phyloP scores from a whole-genome alignment of 2,888 invertebrate species.

The Monochamus alternatus region DNA sequence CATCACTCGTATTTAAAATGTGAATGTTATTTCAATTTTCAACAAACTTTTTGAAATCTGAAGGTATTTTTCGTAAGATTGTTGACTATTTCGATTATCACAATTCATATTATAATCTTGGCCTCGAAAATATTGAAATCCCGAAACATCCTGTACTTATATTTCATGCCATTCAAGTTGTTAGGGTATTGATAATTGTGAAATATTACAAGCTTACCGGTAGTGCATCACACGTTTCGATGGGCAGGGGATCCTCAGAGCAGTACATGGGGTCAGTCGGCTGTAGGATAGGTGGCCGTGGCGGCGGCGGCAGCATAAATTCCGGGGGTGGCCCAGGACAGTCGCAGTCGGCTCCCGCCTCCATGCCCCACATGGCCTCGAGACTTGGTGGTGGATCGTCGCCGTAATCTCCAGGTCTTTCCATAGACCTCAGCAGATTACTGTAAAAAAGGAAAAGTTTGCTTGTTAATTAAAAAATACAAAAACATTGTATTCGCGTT shows the following conservation, averaged over 20 bases:
- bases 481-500: too few species aligned
- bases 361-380: conserved; percentile 79
- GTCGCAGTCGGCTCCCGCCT: conserved; percentile 83
- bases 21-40: too few species aligned
- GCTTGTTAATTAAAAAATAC: too few species aligned
- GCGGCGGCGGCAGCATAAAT: conserved; percentile 83
- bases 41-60: too few species aligned
- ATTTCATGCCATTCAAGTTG: too few species aligned
- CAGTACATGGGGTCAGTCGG: conserved; percentile 78
- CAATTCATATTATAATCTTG: too few species aligned
- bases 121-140: too few species aligned
- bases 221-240: conserved; percentile 84
- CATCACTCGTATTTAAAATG: too few species aligned
- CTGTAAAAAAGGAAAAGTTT: conserved; percentile 49
- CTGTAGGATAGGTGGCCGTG: conserved; percentile 81
- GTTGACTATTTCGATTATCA: too few species aligned
- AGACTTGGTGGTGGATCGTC: conserved; percentile 63
- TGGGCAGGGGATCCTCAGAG: conserved; percentile 80
- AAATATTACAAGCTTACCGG: conserved; percentile 76
- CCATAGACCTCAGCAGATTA: conserved; percentile 65
- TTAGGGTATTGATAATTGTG: too few species aligned
- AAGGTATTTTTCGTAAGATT: too few species aligned
- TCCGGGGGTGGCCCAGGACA: conserved; percentile 85
- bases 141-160: too few species aligned
- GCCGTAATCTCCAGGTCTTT: conserved; percentile 65